Conservation (phyloP, 2,888 invertebrate genomes). For the Melanostoma mellinum region DNA sequence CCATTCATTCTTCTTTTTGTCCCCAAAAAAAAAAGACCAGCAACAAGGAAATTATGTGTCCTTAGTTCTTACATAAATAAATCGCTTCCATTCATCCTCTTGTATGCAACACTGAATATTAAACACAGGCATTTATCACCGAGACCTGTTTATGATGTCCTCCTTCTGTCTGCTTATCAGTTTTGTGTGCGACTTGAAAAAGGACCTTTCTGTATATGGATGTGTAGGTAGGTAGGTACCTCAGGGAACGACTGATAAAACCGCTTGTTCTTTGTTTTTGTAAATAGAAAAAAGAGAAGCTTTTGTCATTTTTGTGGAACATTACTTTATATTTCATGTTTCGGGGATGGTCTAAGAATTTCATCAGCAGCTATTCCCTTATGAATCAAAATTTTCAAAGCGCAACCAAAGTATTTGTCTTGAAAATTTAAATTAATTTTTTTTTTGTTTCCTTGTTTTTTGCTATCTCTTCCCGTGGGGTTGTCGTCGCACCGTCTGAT, state of each 20-base stretch:
- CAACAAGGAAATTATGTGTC: conserved; percentile 10
- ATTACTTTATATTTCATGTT: conserved; percentile 33
- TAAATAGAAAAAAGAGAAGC: conserved; percentile 9
- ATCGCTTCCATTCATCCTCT: conserved; percentile 55
- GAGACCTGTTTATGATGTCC: conserved; percentile 60
- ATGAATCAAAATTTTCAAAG: conserved; percentile 30
- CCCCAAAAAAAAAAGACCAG: neutral
- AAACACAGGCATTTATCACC: conserved; percentile 60
- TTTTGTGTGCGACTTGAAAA: conserved; percentile 4
- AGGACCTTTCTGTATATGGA: neutral
- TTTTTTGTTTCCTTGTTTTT: conserved; percentile 1
- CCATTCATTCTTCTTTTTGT: conserved; percentile 11
- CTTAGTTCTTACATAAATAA: conserved; percentile 53
- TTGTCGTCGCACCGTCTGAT: conserved; percentile 10
- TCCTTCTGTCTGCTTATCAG: conserved; percentile 42
- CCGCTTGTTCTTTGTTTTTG: conserved; percentile 17
- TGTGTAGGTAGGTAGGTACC: too few relatives aligned
- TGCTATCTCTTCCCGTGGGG: neutral
- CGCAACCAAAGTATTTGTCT: conserved; percentile 28
- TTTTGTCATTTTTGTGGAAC: conserved; percentile 1
- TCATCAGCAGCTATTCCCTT: too few relatives aligned
- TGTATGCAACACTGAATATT: conserved; percentile 63
- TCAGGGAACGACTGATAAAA: neutral
- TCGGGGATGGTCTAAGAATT: too few relatives aligned
- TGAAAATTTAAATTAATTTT: conserved; percentile 25